Evolutionary conservation across 2,797 vertebrate genomes (phyloP), one percentile per base, ranked within the genome.

Genomic region (Hemitrygon akajei): DNA sequence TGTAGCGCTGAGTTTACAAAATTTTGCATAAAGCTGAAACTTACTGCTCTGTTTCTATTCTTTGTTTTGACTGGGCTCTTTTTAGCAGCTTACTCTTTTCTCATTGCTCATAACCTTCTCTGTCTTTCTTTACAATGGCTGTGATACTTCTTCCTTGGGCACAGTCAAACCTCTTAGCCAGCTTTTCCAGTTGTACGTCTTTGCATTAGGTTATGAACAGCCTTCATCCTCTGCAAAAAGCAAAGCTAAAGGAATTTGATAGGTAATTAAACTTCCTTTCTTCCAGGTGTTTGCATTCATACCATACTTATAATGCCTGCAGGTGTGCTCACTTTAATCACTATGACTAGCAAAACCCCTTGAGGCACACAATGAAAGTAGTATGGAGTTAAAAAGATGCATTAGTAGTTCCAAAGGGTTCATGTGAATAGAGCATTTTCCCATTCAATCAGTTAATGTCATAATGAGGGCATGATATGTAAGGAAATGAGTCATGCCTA

Each of bases 221-320:
- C 63, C n/a, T 89, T 89, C 69, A 89, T 89, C 63, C 7, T 37
- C 66, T 37, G 10, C 63, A 89, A 66, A 66, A 30, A 58, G 63
- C 14, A 34, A 16, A 34, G 84, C 30, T 34, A 34, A 87, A 34
- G 58, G 16, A 69, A 89, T 69, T 6, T 22, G 7, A 89, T 69
- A 69, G n/a, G n/a, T 20, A 37, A 69, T 89, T 89, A 69, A 20
- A 37, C n/a, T 69, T 69, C 60, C 66, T 89, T 89, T 37, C 86
- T 89, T 89, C 86, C 86, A 89, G 63, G 60, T 89, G 86, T 69
- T n/a, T 89, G 63, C 63, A 89, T 89, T 89, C 86, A 89, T 89
- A 22, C n/a, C 63, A 69, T 89, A 37, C 10, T 37, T 69, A 89
- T 69, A 69, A 69, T 37, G 60, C 63, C 34, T 37, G 86, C 18